These are phyloP conservation scores for Sitta carolinensis DNA, from an alignment of 2,797 vertebrate genomes.

Conservation along the genomic window DNA sequence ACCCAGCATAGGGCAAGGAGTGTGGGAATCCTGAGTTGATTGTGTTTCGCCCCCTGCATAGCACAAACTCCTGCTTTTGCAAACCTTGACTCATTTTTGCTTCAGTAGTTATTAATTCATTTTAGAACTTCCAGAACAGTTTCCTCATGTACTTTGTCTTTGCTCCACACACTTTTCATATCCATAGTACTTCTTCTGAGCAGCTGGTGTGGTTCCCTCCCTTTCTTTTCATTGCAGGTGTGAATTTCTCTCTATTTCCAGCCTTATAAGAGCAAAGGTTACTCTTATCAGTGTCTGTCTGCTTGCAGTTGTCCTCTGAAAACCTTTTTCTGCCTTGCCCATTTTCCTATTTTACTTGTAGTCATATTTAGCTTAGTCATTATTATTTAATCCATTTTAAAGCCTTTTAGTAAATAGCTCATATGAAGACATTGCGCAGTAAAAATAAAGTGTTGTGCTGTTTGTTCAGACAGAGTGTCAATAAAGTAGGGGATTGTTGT, in stretches of 20 bases:
- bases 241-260: neutral
- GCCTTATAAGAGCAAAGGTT: neutral
- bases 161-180: neutral
- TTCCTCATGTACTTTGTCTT: neutral
- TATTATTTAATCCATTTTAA: slow-evolving; percentile 45
- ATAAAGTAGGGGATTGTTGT: neutral
- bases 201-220: neutral
- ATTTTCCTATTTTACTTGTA: slow-evolving; percentile 3
- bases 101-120: neutral
- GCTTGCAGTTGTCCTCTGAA: neutral
- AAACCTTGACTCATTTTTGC: neutral
- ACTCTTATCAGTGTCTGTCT: neutral
- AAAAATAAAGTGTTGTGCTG: neutral
- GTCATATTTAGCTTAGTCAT: neutral
- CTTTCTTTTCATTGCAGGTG: neutral
- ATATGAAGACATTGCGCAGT: neutral
- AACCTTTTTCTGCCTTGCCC: neutral
- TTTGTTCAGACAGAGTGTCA: slow-evolving; percentile 23
- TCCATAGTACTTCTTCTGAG: neutral
- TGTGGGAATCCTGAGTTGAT: neutral
- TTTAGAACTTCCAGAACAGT: neutral
- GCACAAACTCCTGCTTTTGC: neutral
- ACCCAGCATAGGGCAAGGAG: neutral
- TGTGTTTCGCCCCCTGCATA: neutral
- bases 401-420: slow-evolving; percentile 17